Evolutionary conservation across 2,113 vertebrate species (phyloP), one percentile per base, ranked within the genome.

Genomic region (Laterallus jamaicensis): DNA sequence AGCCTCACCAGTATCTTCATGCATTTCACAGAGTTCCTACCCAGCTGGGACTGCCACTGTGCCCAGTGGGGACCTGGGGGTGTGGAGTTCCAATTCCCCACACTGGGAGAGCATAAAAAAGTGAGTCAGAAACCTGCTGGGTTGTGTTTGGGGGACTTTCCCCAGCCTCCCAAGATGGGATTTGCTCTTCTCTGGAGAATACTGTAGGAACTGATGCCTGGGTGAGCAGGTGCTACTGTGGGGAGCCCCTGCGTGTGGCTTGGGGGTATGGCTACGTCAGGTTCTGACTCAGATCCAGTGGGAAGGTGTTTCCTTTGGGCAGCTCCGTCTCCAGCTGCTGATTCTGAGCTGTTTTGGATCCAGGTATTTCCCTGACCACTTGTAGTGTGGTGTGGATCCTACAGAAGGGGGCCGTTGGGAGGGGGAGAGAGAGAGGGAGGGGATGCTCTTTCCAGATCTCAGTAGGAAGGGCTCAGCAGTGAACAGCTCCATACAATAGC

Each of bases 1-100:
- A 76, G 67, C 54, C 70, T 92, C 63, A 40, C 79, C 32, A 25
- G 11, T 56, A n/a, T 74, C 74, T 82, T 74, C 12, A 31, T 49
- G 26, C 15, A 9, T 95, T 93, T 92, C 67, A 31, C 73, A 97
- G 97, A 86, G 87, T 73, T 55, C 42, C 1, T 67, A 14, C 86
- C 42, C 88, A 86, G 80, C 76, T 3, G 20, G 88, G 54, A 91
- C 95, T 92, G 91, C 94, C 50, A 97, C 66, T 47, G 44, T 47
- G 82, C 58, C 96, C 29, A 28, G 55, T 90, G 56, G 74, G 92
- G 37, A 26, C 64, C 18, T 97, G 97, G 97, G 66, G 96, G 91
- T 96, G 91, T 82, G 44, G 44, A 54, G 75, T 80, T 88, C 26
- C 3, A 31, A 20, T 71, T 19, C 18, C 0, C 42, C 47, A 14